Percentiles rank a stretch among this genome's conserved stretches.
These are phyloP conservation scores for Centropyge bicolor DNA, from an alignment of 2,797 vertebrate species.

Conservation along the genomic window DNA sequence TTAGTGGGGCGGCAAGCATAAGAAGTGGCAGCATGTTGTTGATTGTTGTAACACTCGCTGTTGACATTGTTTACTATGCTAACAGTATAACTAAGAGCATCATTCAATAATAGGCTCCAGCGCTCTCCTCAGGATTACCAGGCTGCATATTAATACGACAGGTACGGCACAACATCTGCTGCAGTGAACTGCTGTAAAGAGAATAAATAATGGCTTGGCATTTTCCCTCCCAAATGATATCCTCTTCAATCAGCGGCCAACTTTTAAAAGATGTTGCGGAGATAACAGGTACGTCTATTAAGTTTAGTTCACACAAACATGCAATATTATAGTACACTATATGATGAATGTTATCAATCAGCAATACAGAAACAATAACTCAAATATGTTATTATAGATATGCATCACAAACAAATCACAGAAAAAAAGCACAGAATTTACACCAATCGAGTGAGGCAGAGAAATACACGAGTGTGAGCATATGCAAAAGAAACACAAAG, in stretches of 20 bases:
- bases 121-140: conserved; percentile 35
- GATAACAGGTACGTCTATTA: background rate
- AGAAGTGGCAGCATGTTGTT: conserved; percentile 44
- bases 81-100: conserved; percentile 46
- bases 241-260: conserved; percentile 22
- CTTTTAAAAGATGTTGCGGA: conserved; percentile 3
- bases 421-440: background rate
- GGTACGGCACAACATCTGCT: conserved; percentile 53
- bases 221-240: conserved; percentile 41
- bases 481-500: background rate
- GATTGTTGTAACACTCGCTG: conserved; percentile 35
- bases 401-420: background rate
- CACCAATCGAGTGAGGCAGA: background rate
- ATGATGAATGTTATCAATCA: background rate
- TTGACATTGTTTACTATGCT: conserved; percentile 56
- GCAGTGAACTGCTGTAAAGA: conserved; percentile 19
- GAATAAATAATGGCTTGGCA: conserved; percentile 41
- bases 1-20: conserved; percentile 22
- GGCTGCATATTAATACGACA: conserved; percentile 60
- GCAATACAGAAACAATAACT: background rate
- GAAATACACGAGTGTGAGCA: background rate
- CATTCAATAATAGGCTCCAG: conserved; percentile 38
- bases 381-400: background rate
- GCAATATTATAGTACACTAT: background rate
- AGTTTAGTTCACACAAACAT: background rate